phyloP scores from a whole-genome alignment of 1,140 invertebrate genomes.

The Spodoptera frugiperda region DNA sequence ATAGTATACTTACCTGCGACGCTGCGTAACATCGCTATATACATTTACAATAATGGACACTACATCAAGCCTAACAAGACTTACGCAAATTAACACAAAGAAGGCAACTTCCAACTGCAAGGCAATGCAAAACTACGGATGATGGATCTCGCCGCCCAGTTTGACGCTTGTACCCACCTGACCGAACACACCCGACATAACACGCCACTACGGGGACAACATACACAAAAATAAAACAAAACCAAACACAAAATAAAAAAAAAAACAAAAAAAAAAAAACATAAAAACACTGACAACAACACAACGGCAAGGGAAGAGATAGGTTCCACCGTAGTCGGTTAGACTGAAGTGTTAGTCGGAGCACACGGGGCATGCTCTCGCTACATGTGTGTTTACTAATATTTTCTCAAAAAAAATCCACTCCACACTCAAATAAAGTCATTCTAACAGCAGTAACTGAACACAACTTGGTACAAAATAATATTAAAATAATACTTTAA shows the following conservation, averaged over 20 bases:
- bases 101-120: conserved; percentile 74
- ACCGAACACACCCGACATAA: conserved; percentile 70
- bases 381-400: conserved; percentile 61
- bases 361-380: conserved; percentile 77
- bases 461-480: conserved; percentile 75
- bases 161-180: conserved; percentile 76
- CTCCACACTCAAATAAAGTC: conserved; percentile 83
- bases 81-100: conserved; percentile 81
- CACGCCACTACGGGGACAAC: conserved; percentile 70
- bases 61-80: conserved; percentile 83
- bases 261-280: conserved; percentile 69
- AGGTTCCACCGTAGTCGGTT: conserved; percentile 69
- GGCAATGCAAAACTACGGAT: conserved; percentile 77
- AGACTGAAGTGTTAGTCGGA: conserved; percentile 71
- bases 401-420: conserved; percentile 76
- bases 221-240: conserved; percentile 71
- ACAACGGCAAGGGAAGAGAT: conserved; percentile 78
- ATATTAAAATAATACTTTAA: conserved; percentile 68
- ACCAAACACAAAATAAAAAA: conserved; percentile 65
- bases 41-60: conserved; percentile 74
- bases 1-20: conserved; percentile 59
- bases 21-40: conserved; percentile 62
- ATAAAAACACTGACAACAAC: conserved; percentile 77
- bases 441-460: conserved; percentile 77
- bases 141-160: conserved; percentile 67